Percentiles rank a stretch among this genome's conserved stretches.
phyloP scores from a whole-genome alignment of 2,888 invertebrate species.

The Gari tellinella region DNA sequence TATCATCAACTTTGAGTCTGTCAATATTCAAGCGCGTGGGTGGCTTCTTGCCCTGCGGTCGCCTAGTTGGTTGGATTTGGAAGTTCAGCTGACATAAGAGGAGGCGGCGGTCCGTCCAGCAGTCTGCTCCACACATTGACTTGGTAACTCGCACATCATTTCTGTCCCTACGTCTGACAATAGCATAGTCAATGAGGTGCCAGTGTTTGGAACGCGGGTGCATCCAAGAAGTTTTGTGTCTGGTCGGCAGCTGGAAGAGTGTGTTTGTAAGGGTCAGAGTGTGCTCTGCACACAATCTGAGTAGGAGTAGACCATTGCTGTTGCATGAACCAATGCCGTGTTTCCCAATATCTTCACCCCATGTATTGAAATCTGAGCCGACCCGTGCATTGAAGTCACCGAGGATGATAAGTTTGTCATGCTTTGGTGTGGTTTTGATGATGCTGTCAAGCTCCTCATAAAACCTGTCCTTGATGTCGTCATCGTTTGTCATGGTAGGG shows the following conservation, averaged over 20 bases:
- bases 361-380: slow-evolving; percentile 19
- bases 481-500: not conserved
- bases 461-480: not conserved
- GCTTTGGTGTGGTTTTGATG: not conserved
- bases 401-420: not conserved
- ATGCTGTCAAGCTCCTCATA: not conserved
- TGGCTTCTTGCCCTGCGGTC: slow-evolving; percentile 13
- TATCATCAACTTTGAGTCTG: not conserved
- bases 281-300: too few species aligned
- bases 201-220: not conserved
- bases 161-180: too few species aligned
- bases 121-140: slow-evolving; percentile 21
- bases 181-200: too few species aligned
- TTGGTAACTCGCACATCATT: not conserved
- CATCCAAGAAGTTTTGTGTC: slow-evolving; percentile 4
- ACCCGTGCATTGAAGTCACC: too few species aligned
- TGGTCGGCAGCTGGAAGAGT: slow-evolving; percentile 5
- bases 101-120: slow-evolving; percentile 29
- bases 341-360: slow-evolving; percentile 25
- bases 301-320: slow-evolving; percentile 14
- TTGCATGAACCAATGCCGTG: slow-evolving; percentile 14
- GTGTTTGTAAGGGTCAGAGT: not conserved
- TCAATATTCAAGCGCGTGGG: not conserved
- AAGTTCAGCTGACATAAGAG: slow-evolving; percentile 7
- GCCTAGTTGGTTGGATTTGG: slow-evolving; percentile 10